Conservation (phyloP, 2,113 vertebrate species). For the Charina bottae region DNA sequence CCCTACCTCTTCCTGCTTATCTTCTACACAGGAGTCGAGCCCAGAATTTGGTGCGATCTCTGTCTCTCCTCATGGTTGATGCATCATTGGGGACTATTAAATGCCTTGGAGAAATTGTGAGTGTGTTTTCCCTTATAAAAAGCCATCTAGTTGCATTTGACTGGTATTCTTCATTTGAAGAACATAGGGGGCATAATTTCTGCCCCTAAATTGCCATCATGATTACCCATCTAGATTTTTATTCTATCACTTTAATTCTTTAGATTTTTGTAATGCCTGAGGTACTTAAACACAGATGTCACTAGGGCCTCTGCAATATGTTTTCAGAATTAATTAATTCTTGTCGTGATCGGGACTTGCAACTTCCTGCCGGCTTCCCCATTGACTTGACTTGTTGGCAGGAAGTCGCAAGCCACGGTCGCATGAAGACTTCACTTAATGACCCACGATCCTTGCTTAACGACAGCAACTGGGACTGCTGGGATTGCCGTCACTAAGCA, state of each 20-base stretch:
- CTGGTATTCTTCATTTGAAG: neutral
- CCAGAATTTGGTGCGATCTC: slow-evolving; percentile 84
- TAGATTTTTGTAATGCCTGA: neutral
- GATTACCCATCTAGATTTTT: neutral
- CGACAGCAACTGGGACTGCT: too few species aligned
- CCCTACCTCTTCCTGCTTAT: neutral
- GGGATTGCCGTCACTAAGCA: too few species aligned
- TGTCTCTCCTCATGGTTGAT: slow-evolving; percentile 88
- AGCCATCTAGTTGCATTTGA: neutral
- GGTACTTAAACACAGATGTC: neutral
- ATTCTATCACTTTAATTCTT: neutral
- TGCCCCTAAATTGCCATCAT: neutral
- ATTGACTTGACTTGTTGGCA: too few species aligned
- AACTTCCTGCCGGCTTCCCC: too few species aligned
- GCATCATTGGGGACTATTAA: slow-evolving; percentile 85
- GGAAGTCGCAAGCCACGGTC: too few species aligned
- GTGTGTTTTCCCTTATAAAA: slow-evolving; percentile 55
- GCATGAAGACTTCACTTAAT: too few species aligned
- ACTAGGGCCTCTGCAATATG: neutral
- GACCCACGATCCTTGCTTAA: too few species aligned
- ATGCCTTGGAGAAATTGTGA: slow-evolving; percentile 96
- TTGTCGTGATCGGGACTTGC: too few species aligned
- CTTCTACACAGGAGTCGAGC: slow-evolving; percentile 79
- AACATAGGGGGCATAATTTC: neutral
- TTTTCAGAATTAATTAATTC: neutral